These are phyloP conservation scores for Cairina moschata DNA, from an alignment of 2,113 vertebrate genomes.

Conservation along the genomic window DNA sequence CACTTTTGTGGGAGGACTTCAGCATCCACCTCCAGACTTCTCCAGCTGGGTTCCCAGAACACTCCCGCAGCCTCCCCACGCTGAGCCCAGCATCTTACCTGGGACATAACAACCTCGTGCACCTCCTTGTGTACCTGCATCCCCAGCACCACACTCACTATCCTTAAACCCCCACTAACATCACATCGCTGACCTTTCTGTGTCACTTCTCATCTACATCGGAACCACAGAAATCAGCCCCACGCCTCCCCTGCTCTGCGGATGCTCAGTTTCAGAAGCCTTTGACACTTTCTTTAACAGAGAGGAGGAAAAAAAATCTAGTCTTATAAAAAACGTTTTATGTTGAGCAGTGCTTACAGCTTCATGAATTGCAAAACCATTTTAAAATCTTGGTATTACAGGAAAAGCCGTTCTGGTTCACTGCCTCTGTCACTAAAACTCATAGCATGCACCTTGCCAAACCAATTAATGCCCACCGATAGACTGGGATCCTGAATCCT, in stretches of 20 bases:
- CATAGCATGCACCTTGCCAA: not conserved
- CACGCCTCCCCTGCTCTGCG: not conserved
- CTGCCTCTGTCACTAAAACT: conserved; percentile 35
- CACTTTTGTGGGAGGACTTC: not conserved
- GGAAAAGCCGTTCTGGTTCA: conserved; percentile 13
- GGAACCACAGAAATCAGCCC: not conserved
- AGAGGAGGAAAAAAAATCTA: not conserved
- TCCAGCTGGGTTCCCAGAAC: not conserved
- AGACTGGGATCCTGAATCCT: not conserved
- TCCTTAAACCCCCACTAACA: accelerated
- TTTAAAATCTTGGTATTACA: conserved; percentile 32
- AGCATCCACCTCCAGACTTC: not conserved
- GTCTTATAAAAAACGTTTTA: not conserved
- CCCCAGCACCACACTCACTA: not conserved
- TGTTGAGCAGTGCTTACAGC: conserved; percentile 1
- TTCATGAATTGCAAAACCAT: conserved; percentile 45
- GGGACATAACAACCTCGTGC: accelerated
- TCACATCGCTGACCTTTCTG: not conserved
- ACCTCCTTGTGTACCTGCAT: accelerated
- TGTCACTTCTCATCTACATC: not conserved
- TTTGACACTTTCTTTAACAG: not conserved
- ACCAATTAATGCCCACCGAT: not conserved
- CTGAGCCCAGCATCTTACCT: no score
- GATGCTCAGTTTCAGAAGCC: not conserved
- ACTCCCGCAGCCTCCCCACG: accelerated